Evolutionary conservation across 2,113 vertebrate genomes (phyloP).

Genomic region (Tamias sibiricus): DNA sequence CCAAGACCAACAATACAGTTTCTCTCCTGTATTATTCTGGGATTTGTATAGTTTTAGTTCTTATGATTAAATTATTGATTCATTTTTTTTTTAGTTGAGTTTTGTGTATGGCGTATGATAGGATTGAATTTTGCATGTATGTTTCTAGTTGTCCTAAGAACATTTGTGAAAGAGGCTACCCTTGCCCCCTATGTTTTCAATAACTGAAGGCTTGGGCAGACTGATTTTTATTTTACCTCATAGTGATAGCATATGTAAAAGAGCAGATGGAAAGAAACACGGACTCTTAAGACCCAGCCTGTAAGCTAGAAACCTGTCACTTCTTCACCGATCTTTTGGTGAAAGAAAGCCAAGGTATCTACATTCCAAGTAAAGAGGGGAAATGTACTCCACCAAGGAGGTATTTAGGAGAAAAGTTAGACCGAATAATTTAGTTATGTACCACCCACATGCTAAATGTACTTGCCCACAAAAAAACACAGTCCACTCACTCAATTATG

Average conservation of each 20-base stretch:
- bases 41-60: neutral
- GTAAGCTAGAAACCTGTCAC: neutral
- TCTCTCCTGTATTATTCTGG: neutral
- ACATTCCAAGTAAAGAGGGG: neutral
- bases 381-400: neutral
- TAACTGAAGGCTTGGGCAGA: neutral
- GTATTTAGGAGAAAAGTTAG: neutral
- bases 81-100: neutral
- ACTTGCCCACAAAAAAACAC: rapidly evolving
- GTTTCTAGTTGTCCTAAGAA: neutral
- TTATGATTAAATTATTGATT: neutral
- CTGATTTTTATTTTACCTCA: neutral
- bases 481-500: neutral
- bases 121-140: neutral
- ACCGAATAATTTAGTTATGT: neutral
- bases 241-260: neutral
- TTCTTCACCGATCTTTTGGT: neutral
- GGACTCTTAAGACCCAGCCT: neutral
- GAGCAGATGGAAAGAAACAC: neutral
- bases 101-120: neutral
- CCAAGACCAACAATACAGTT: neutral
- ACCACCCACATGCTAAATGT: neutral
- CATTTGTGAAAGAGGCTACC: neutral
- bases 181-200: neutral
- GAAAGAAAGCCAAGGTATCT: neutral